These are phyloP conservation scores for Actias luna DNA, from an alignment of 2,888 invertebrate genomes.

Conservation along the genomic window DNA sequence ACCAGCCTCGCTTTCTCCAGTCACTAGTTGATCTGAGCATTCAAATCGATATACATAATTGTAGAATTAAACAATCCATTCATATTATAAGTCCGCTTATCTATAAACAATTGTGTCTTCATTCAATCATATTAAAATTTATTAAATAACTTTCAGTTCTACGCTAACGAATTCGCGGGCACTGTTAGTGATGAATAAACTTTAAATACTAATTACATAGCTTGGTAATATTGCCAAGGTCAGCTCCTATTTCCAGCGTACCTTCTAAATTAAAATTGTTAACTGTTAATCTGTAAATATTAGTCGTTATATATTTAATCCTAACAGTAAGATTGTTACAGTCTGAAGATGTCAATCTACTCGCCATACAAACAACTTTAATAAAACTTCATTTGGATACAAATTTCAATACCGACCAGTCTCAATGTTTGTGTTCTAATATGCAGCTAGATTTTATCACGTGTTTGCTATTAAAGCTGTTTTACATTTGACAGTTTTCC, in stretches of 20 bases:
- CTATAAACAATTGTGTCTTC: background rate
- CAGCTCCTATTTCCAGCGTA: too few species aligned
- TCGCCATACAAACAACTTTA: background rate
- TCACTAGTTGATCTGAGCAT: conserved; percentile 74
- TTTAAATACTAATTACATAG: too few species aligned
- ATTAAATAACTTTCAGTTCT: too few species aligned
- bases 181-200: too few species aligned
- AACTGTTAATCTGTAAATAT: too few species aligned
- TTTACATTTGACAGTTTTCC: background rate
- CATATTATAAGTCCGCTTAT: background rate
- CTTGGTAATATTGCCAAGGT: too few species aligned
- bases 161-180: too few species aligned
- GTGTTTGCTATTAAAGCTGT: background rate
- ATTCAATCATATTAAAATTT: background rate
- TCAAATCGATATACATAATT: conserved; percentile 32
- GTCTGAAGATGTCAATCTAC: background rate
- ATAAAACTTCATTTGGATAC: conserved; percentile 4
- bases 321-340: background rate
- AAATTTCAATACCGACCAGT: background rate
- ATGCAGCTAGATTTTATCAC: background rate
- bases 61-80: background rate
- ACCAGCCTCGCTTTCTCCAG: conserved; percentile 66
- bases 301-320: too few species aligned
- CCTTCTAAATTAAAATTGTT: too few species aligned
- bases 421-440: background rate